Conservation (phyloP, 2,113 vertebrate species). For the Heterochromis multidens region DNA sequence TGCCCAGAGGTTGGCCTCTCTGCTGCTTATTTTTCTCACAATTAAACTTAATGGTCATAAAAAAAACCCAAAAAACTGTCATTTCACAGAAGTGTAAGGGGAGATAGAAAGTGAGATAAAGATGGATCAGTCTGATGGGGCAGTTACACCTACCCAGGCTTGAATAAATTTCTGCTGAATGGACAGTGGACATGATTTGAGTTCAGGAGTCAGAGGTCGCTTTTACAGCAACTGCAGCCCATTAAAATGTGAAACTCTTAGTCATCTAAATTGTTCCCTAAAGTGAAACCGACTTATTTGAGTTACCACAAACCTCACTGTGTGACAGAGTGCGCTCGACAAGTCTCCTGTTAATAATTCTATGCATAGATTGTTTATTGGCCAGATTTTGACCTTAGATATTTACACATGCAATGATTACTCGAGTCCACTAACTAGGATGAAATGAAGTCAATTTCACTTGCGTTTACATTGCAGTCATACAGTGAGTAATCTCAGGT, state of each 20-base stretch:
- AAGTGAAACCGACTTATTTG: slow-evolving; percentile 6
- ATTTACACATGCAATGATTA: not conserved
- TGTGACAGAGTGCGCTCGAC: slow-evolving; percentile 45
- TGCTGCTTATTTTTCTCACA: slow-evolving; percentile 20
- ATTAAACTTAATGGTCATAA: slow-evolving; percentile 18
- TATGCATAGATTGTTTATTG: not conserved
- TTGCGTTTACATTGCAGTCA: not conserved
- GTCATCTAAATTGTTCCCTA: not conserved
- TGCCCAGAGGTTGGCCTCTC: slow-evolving; percentile 2
- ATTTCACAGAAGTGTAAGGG: not conserved
- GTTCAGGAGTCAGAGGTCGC: not conserved
- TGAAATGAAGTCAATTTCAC: not conserved
- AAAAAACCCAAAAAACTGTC: not conserved
- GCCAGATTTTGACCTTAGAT: slow-evolving; percentile 18
- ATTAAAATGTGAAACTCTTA: not conserved
- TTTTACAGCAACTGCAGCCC: not conserved
- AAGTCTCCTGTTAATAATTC: not conserved
- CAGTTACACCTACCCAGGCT: not conserved
- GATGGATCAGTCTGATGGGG: not conserved
- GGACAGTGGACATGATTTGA: not conserved
- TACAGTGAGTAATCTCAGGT: not conserved
- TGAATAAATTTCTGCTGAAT: not conserved
- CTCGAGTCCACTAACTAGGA: not conserved
- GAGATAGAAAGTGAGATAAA: not conserved
- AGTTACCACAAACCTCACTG: slow-evolving; percentile 7